A percentile compares a stretch with the other conserved stretches of the same genome.
Evolutionary conservation across 2,113 vertebrate species (phyloP).

Genomic region (Opisthocomus hoazin): DNA sequence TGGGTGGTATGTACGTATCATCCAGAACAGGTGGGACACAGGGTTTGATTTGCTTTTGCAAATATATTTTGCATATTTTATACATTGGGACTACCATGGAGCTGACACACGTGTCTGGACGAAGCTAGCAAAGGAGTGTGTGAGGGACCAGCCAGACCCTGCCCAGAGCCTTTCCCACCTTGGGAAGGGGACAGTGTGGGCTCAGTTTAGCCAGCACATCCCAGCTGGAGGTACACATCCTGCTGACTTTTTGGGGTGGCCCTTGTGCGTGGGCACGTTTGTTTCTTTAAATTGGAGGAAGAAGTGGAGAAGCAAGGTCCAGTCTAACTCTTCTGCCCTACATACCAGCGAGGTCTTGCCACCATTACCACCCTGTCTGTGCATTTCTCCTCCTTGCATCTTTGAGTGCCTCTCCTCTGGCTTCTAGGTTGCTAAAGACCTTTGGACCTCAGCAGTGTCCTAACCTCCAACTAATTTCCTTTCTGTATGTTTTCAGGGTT

Average conservation of each 20-base stretch:
- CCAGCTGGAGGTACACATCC: background rate
- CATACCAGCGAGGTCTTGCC: background rate
- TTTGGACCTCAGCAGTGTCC: background rate
- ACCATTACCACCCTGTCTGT: background rate
- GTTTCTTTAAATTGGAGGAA: background rate
- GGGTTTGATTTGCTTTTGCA: background rate
- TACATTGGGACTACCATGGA: background rate
- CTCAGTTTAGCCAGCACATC: background rate
- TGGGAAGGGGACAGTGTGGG: background rate
- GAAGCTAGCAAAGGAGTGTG: background rate
- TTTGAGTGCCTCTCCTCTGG: background rate
- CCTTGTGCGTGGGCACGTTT: background rate
- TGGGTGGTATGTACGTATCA: background rate
- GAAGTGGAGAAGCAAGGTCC: background rate
- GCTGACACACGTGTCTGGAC: background rate
- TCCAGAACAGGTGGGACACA: background rate
- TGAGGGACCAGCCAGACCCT: background rate
- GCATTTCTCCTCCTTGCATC: background rate
- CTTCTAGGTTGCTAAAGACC: background rate
- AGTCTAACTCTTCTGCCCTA: background rate
- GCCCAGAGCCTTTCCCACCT: background rate
- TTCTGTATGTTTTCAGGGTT: conserved; percentile 55
- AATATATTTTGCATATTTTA: background rate
- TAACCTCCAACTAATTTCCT: background rate
- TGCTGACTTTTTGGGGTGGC: background rate